Evolutionary conservation across 2,888 invertebrate species (phyloP).

Genomic region (Hylaea fasciaria): DNA sequence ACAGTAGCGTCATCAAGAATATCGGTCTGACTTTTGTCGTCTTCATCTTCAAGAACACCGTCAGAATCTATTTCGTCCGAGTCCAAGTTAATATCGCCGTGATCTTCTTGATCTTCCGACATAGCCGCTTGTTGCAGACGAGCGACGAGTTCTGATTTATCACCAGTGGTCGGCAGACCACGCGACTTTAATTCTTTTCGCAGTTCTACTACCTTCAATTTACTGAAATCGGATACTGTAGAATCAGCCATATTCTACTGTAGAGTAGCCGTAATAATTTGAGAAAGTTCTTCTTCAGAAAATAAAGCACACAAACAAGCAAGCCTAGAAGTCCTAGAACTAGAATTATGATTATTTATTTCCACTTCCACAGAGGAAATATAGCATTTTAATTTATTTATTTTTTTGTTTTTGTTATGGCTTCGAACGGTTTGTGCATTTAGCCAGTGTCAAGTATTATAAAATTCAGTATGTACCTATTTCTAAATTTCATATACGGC

Average conservation of each 20-base stretch:
- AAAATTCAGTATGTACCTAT: no score
- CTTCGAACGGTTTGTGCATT: no score
- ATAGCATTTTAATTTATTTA: no score
- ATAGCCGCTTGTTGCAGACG: conserved; percentile 88
- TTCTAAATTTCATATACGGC: no score
- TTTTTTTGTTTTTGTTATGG: no score
- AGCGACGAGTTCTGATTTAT: conserved; percentile 92
- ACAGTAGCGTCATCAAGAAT: conserved; percentile 71
- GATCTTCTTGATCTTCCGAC: conserved; percentile 68
- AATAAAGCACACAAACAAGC: no score
- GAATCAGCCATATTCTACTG: conserved; percentile 58
- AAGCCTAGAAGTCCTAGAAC: no score
- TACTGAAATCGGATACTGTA: conserved; percentile 64
- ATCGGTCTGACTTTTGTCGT: conserved; percentile 78
- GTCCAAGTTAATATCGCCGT: conserved; percentile 71
- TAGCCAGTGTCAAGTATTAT: no score
- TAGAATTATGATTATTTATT: no score
- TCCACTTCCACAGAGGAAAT: no score
- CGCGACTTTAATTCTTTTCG: conserved; percentile 92
- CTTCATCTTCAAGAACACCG: conserved; percentile 82
- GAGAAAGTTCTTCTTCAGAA: no score
- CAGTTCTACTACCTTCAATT: conserved; percentile 91
- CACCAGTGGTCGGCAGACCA: conserved; percentile 89
- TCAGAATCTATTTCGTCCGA: conserved; percentile 83
- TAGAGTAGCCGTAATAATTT: not conserved